Evolutionary conservation across 1,140 invertebrate species (phyloP).

Genomic region (Pogonomyrmex californicus): DNA sequence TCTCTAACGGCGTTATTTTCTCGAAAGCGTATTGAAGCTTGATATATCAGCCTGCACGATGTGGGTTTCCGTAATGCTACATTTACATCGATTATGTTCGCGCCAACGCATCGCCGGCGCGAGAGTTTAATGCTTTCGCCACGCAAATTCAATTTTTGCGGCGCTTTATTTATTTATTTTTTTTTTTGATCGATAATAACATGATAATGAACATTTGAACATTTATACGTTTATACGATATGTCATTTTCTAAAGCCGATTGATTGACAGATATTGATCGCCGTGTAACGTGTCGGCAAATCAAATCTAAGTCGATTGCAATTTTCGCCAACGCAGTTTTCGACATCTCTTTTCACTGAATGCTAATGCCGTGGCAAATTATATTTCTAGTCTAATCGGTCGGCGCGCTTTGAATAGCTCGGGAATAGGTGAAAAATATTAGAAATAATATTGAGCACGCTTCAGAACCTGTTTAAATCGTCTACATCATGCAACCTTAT

Average conservation of each 20-base stretch:
- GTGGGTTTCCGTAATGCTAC: constrained; percentile 1
- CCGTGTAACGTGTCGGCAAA: neutral
- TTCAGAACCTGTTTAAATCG: constrained; percentile 17
- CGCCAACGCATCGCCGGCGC: constrained; percentile 18
- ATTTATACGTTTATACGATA: neutral
- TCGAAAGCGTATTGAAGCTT: constrained; percentile 29
- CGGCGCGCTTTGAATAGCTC: neutral
- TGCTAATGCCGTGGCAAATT: neutral
- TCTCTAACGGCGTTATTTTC: constrained; percentile 47
- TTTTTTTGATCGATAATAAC: constrained; percentile 38
- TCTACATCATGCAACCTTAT: neutral
- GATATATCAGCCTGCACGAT: neutral
- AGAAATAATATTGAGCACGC: constrained; percentile 11
- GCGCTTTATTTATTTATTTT: neutral
- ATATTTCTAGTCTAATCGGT: neutral
- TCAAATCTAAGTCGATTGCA: neutral
- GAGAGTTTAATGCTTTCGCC: neutral
- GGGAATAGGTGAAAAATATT: neutral
- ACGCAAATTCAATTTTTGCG: neutral
- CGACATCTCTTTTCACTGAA: neutral
- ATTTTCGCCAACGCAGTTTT: constrained; percentile 17
- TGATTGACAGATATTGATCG: constrained; percentile 27
- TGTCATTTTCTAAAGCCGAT: constrained; percentile 11
- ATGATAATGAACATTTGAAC: constrained; percentile 5
- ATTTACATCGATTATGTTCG: constrained; percentile 29